These are phyloP conservation scores for Nemoura dubitans DNA, from an alignment of 2,888 invertebrate species.

Conservation along the genomic window DNA sequence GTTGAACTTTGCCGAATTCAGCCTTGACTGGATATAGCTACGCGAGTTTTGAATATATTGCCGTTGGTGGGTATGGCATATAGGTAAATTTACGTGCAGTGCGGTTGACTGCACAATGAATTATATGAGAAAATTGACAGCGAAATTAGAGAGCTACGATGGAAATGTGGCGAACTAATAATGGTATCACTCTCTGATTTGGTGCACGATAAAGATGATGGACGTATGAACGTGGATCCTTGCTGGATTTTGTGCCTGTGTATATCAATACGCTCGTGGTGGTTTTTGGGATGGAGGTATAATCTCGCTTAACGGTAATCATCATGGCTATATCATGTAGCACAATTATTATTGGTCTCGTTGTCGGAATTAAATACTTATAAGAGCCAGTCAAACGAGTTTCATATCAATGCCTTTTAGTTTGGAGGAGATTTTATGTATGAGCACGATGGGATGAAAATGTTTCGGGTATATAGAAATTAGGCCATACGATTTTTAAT, in stretches of 20 bases:
- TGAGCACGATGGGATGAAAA: neutral
- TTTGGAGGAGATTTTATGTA: neutral
- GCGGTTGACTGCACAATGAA: neutral
- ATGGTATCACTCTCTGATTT: neutral
- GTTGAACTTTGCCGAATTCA: slow-evolving; percentile 12
- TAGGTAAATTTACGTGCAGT: slow-evolving; percentile 1
- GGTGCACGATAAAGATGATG: neutral
- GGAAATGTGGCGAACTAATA: neutral
- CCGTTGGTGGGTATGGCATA: neutral
- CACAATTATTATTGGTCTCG: slow-evolving; percentile 12
- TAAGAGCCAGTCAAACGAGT: neutral
- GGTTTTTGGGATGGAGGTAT: neutral
- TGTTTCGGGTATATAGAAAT: neutral
- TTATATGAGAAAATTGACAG: neutral
- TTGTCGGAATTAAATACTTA: neutral
- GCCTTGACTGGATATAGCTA: neutral
- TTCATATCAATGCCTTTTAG: neutral
- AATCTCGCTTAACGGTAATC: neutral
- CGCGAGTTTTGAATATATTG: too few species aligned
- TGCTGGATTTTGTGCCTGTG: neutral
- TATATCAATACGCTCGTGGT: neutral
- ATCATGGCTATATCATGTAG: neutral
- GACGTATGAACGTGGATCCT: neutral
- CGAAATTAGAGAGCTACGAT: neutral
- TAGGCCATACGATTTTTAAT: slow-evolving; percentile 12